Evolutionary conservation across 2,797 vertebrate genomes (phyloP).

Genomic region (Myoxocephalus aenaeus): DNA sequence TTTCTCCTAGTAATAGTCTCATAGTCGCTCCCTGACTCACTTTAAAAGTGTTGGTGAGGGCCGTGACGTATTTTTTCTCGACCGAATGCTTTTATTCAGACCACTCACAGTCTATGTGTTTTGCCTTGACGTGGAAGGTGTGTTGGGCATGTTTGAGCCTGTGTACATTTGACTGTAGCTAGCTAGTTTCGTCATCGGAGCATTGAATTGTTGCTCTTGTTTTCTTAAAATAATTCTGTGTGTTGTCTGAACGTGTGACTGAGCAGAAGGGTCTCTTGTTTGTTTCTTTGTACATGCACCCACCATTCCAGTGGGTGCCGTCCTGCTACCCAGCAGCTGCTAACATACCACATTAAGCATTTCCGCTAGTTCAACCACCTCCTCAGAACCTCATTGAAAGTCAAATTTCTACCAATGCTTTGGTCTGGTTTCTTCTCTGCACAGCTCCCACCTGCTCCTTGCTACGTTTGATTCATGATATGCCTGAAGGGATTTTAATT

Average conservation of each 20-base stretch:
- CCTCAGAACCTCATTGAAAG: slow-evolving; percentile 21
- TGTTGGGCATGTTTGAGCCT: slow-evolving; percentile 70
- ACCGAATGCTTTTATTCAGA: slow-evolving; percentile 8
- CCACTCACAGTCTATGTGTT: slow-evolving; percentile 47
- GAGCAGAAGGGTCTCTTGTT: slow-evolving; percentile 57
- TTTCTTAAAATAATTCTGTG: slow-evolving; percentile 80
- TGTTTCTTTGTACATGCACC: slow-evolving; percentile 62
- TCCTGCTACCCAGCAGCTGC: slow-evolving; percentile 61
- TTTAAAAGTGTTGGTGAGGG: neutral
- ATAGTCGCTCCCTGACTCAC: slow-evolving; percentile 1
- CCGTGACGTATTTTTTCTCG: slow-evolving; percentile 4
- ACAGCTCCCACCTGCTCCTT: slow-evolving; percentile 4
- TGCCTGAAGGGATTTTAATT: slow-evolving; percentile 26
- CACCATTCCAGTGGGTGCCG: slow-evolving; percentile 71
- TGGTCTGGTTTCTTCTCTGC: neutral
- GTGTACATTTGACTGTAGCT: slow-evolving; percentile 47
- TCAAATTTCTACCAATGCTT: neutral
- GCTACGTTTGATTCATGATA: slow-evolving; percentile 1
- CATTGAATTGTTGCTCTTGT: slow-evolving; percentile 48
- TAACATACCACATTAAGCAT: slow-evolving; percentile 60
- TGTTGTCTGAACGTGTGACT: slow-evolving; percentile 68
- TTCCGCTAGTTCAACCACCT: slow-evolving; percentile 46
- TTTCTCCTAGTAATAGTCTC: slow-evolving; percentile 15
- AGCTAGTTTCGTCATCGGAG: slow-evolving; percentile 20
- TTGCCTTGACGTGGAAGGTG: slow-evolving; percentile 60